Percentiles rank a stretch among this genome's conserved stretches.
Evolutionary conservation across 2,113 vertebrate species (phyloP).

Genomic region (Scopus umbretta): DNA sequence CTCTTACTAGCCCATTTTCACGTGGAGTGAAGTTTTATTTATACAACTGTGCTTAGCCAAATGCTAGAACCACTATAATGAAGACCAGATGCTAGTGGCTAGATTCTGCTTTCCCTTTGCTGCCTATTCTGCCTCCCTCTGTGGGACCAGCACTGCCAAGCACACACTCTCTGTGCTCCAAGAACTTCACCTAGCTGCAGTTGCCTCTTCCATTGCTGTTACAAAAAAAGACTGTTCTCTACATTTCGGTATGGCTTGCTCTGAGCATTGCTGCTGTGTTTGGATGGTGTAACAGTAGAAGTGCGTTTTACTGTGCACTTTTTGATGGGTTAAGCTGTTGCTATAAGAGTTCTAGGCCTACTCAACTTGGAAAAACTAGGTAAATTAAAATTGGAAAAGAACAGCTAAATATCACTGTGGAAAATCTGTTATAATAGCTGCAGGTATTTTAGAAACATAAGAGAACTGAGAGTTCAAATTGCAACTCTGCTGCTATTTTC

Average conservation of each 20-base stretch:
- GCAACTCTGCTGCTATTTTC: not conserved
- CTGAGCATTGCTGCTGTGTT: not conserved
- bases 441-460: not conserved
- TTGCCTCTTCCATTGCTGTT: not conserved
- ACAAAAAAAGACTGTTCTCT: not conserved
- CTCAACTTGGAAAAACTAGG: not conserved
- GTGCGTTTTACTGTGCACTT: not conserved
- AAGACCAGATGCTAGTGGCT: not conserved
- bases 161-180: not conserved
- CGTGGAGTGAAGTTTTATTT: not conserved
- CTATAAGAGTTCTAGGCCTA: not conserved
- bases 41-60: not conserved
- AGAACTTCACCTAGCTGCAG: not conserved
- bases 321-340: not conserved
- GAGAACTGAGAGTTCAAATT: not conserved
- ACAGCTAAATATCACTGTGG: not conserved
- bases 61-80: not conserved
- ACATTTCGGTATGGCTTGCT: fast-evolving
- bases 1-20: not conserved
- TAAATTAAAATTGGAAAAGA: not conserved
- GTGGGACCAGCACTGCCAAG: not conserved
- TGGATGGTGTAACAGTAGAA: not conserved
- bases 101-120: fast-evolving
- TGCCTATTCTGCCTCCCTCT: not conserved
- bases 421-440: not conserved